Evolutionary conservation across 2,113 vertebrate species (phyloP).

Genomic region (Microcebus tavaratra): DNA sequence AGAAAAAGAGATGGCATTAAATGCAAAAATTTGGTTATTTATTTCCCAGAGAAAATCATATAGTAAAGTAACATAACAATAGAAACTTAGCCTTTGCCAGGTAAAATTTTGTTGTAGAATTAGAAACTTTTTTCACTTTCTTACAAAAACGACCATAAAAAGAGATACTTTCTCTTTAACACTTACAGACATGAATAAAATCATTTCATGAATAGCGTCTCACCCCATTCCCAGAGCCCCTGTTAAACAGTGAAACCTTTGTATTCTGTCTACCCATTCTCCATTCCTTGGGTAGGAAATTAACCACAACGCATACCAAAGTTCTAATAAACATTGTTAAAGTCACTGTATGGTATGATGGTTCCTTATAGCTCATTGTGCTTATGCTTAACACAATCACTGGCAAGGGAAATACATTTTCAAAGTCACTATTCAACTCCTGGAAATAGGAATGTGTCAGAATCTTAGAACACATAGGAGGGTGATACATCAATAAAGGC

Average conservation of each 20-base stretch:
- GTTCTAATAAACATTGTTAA: not conserved
- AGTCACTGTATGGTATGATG: not conserved
- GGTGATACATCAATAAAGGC: not conserved
- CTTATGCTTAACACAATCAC: not conserved
- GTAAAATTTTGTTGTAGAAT: not conserved
- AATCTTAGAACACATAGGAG: not conserved
- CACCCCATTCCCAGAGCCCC: too few relatives aligned
- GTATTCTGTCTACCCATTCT: not conserved
- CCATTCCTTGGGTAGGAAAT: not conserved
- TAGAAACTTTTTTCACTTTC: not conserved
- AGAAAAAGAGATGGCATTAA: not conserved
- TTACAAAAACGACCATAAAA: not conserved
- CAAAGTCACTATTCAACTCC: not conserved
- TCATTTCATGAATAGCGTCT: not conserved
- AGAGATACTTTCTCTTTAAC: not conserved
- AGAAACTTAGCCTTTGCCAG: not conserved
- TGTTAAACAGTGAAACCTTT: not conserved
- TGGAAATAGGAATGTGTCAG: not conserved
- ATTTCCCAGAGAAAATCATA: not conserved
- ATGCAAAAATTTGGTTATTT: not conserved
- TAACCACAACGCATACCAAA: not conserved
- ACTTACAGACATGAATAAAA: not conserved
- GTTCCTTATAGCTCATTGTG: not conserved
- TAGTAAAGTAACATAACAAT: not conserved
- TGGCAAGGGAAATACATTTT: not conserved